phyloP scores from a whole-genome alignment of 2,797 vertebrate genomes.

The Anisognathus igniventris region DNA sequence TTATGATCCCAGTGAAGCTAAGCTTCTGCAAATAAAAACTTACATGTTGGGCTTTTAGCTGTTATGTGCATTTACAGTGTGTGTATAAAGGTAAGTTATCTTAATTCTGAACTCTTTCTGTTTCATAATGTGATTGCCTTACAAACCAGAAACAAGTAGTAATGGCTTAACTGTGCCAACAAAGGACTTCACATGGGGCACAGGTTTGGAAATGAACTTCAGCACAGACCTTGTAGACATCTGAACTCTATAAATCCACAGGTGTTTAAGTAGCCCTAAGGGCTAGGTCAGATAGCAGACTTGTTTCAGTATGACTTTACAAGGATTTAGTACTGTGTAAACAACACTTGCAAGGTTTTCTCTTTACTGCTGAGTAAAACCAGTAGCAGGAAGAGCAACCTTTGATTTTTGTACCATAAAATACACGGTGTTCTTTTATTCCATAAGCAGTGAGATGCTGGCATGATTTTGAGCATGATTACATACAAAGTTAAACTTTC shows the following conservation, averaged over 20 bases:
- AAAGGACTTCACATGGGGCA: constrained; percentile 61
- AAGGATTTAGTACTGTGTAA: constrained; percentile 78
- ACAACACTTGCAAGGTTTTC: constrained; percentile 70
- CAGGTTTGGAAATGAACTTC: constrained; percentile 75
- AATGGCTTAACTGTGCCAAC: constrained; percentile 51
- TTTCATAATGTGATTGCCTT: constrained; percentile 34
- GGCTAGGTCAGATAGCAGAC: constrained; percentile 73
- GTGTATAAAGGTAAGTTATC: constrained; percentile 1
- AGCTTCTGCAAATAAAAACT: constrained; percentile 37
- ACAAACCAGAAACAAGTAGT: constrained; percentile 48
- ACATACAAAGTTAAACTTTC: neutral
- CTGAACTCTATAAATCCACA: constrained; percentile 80
- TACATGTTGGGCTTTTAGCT: neutral
- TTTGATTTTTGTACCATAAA: constrained; percentile 60
- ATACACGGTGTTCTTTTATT: neutral
- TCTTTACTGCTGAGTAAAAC: constrained; percentile 74
- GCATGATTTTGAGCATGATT: neutral
- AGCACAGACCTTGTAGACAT: constrained; percentile 69
- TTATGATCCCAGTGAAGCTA: neutral
- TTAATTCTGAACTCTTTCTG: constrained; percentile 26
- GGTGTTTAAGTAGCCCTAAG: constrained; percentile 79
- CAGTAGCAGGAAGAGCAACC: constrained; percentile 69
- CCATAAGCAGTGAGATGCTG: neutral
- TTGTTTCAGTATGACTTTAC: constrained; percentile 74
- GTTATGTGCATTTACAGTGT: neutral